phyloP scores from a whole-genome alignment of 1,140 invertebrate species.

The Eumaeus atala region DNA sequence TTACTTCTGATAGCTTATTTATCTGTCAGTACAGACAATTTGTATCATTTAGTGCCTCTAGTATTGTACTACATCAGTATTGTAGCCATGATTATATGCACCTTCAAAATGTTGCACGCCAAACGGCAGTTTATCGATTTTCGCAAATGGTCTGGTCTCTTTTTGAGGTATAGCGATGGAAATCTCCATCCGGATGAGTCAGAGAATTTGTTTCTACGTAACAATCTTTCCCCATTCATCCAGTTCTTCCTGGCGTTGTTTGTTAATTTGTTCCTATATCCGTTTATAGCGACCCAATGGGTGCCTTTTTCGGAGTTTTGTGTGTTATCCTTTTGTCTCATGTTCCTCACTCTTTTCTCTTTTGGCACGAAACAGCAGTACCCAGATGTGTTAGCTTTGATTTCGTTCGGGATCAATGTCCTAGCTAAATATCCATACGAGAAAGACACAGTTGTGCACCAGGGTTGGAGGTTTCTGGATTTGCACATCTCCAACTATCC shows the following conservation, averaged over 20 bases:
- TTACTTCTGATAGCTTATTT: constrained; percentile 81
- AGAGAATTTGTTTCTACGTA: constrained; percentile 86
- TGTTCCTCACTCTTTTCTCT: constrained; percentile 82
- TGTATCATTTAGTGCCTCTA: constrained; percentile 80
- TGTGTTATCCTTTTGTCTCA: constrained; percentile 81
- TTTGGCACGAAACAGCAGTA: constrained; percentile 77
- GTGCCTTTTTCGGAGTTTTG: constrained; percentile 89
- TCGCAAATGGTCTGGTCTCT: constrained; percentile 85
- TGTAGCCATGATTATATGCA: constrained; percentile 82
- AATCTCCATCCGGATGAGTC: constrained; percentile 84
- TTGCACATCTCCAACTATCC: constrained; percentile 86
- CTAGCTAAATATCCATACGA: constrained; percentile 90
- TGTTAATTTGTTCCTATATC: constrained; percentile 84
- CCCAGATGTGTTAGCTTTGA: constrained; percentile 81
- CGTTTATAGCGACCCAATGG: constrained; percentile 83
- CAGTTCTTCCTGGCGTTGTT: constrained; percentile 86
- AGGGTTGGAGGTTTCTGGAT: constrained; percentile 86
- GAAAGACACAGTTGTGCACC: constrained; percentile 84
- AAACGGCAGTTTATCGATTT: constrained; percentile 84
- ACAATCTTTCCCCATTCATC: constrained; percentile 86
- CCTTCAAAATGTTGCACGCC: constrained; percentile 85
- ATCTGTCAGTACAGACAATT: constrained; percentile 78
- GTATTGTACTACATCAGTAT: constrained; percentile 83
- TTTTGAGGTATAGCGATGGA: constrained; percentile 80
- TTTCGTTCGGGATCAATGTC: constrained; percentile 87